Conservation (phyloP, 2,113 vertebrate species). For the Pituophis catenifer region DNA sequence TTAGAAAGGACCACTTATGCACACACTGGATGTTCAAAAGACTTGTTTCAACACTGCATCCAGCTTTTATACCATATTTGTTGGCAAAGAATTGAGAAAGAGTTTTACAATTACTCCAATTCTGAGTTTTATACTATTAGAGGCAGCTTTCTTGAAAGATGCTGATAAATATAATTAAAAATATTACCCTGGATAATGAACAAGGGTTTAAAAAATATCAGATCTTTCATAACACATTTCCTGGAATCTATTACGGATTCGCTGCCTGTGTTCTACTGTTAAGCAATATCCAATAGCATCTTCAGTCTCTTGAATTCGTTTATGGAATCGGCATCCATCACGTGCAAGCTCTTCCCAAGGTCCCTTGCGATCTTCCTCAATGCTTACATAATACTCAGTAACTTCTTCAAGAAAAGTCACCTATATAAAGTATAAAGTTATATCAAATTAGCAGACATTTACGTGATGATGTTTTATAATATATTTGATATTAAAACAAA, state of each 20-base stretch:
- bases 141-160: constrained; percentile 49
- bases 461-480: neutral
- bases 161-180: neutral
- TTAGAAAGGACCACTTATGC: constrained; percentile 36
- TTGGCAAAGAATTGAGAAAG: constrained; percentile 19
- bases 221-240: constrained; percentile 13
- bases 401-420: constrained; percentile 89
- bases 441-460: neutral
- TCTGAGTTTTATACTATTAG: constrained; percentile 20
- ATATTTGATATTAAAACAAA: neutral
- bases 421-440: constrained; percentile 58
- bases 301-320: constrained; percentile 87
- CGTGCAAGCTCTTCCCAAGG: constrained; percentile 94
- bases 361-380: constrained; percentile 86
- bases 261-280: constrained; percentile 75
- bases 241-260: constrained; percentile 63
- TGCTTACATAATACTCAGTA: constrained; percentile 84
- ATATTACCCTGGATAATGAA: neutral
- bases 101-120: constrained; percentile 10
- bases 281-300: constrained; percentile 83
- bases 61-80: neutral
- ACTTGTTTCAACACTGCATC: neutral
- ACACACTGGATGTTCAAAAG: constrained; percentile 11
- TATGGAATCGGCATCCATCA: constrained; percentile 87
- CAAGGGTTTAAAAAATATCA: constrained; percentile 44